Evolutionary conservation across 2,797 vertebrate species (phyloP).

Genomic region (Mus caroli): DNA sequence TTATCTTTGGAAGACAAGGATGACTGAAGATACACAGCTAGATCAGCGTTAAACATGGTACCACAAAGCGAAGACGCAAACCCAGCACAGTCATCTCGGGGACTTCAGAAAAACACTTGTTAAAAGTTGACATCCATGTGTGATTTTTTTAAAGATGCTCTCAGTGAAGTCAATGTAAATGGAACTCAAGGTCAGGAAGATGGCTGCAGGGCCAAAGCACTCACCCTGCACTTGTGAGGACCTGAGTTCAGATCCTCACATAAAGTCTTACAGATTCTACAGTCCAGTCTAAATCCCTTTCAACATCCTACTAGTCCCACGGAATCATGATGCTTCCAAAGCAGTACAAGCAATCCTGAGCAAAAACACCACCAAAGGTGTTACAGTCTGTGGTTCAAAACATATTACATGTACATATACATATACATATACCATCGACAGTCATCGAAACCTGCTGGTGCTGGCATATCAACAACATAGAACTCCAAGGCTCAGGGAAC

Average conservation of each 20-base stretch:
- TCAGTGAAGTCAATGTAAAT: neutral
- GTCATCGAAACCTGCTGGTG: neutral
- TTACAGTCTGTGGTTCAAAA: neutral
- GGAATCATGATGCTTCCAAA: neutral
- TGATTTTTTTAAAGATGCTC: neutral
- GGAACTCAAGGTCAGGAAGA: neutral
- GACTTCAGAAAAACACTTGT: neutral
- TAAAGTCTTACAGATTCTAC: neutral
- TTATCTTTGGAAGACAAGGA: neutral
- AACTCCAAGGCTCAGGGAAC: neutral
- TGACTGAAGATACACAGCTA: neutral
- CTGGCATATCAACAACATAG: neutral
- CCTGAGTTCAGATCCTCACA: neutral
- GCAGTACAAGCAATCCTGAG: neutral
- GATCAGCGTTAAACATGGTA: too few species aligned
- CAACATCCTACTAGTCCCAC: too few species aligned
- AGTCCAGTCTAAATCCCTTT: neutral
- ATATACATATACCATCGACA: neutral
- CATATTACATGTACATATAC: too few species aligned
- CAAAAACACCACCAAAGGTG: neutral
- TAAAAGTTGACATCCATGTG: neutral
- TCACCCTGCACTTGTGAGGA: neutral
- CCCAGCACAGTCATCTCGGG: neutral
- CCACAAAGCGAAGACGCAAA: neutral
- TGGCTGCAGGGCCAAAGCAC: neutral